Evolutionary conservation across 2,797 vertebrate genomes (phyloP).

Genomic region (Brachymystax lenok): DNA sequence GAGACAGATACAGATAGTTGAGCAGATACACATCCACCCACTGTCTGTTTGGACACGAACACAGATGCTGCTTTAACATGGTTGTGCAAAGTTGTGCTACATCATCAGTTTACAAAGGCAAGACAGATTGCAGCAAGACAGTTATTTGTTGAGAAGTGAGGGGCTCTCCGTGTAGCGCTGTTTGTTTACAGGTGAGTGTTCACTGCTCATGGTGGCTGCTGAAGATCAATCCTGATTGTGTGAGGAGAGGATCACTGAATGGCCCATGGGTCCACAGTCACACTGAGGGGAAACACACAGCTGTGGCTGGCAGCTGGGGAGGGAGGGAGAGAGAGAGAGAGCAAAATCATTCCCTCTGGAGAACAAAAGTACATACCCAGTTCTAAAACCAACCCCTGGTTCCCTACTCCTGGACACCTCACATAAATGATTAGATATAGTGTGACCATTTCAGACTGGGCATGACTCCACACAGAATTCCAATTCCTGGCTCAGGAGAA

Average conservation of each 20-base stretch:
- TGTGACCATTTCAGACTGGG: no score
- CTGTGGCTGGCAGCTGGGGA: not conserved
- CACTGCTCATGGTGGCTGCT: not conserved
- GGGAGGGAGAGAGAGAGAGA: constrained; percentile 11
- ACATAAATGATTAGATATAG: not conserved
- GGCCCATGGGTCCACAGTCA: not conserved
- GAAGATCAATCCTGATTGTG: constrained; percentile 23
- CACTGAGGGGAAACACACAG: constrained; percentile 4
- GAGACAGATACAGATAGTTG: not conserved
- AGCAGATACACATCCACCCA: constrained; percentile 7
- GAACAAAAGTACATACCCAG: not conserved
- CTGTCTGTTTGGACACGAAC: constrained; percentile 15
- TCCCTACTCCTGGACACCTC: not conserved
- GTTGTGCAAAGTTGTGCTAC: constrained; percentile 15
- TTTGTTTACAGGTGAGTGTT: constrained; percentile 16
- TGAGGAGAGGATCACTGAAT: not conserved
- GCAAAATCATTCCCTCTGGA: not conserved
- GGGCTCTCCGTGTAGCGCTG: constrained; percentile 8
- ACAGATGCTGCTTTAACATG: constrained; percentile 21
- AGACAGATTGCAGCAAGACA: not conserved
- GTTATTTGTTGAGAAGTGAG: constrained; percentile 16
- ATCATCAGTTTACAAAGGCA: not conserved
- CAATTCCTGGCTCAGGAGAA: not conserved
- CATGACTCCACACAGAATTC: no score
- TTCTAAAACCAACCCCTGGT: not conserved